Base-by-base conservation (phyloP, 2,888 invertebrate species). In the Andrena fulva region DNA sequence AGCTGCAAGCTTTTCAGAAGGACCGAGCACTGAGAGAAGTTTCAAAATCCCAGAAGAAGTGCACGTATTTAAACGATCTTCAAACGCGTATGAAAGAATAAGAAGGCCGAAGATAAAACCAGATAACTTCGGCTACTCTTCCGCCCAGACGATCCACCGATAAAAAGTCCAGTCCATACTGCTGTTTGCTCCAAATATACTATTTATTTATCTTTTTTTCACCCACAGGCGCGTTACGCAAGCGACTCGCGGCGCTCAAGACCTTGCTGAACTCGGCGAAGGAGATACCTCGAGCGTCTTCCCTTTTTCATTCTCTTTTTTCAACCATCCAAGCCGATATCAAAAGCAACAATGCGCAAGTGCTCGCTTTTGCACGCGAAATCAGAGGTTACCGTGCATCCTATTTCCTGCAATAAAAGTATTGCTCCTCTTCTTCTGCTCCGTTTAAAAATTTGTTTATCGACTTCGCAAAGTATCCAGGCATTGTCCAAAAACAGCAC, bases 201-300 rank as follows among this genome's bases (percentile, higher is more conserved):
- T 77, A 71, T 82, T 77, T 77, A 71, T 82, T 82, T 67, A 77
- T 77, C 68, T 71, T 82, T 82, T 82, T 81, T 82, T 24, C 10
- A 12, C 12, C 10, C 12, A 27, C 10, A 27, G 27, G 10, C 60
- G 52, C 16, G 35, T 82, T 76, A 72, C 77, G 82, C 76, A 64
- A 79, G 42, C 50, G 68, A 48, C 12, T 33, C 56, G 63, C 56
- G 68, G 69, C 24, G 48, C 27, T 35, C 24, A 42, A 60, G 42
- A 62, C 66, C 64, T 52, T 52, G 56, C 27, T n/a, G 20, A 63
- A 42, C 42, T 82, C 62, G 42, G 60, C 71, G 8, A 8, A 33
- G n/a, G 8, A 29, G 60, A 82, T 71, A 52, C 56, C 4, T 4
- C 6, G 24, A 27, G 10, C 20, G 52, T 59, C 1, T 69, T 29